Conservation (phyloP, 2,797 vertebrate species). For the Esox lucius region DNA sequence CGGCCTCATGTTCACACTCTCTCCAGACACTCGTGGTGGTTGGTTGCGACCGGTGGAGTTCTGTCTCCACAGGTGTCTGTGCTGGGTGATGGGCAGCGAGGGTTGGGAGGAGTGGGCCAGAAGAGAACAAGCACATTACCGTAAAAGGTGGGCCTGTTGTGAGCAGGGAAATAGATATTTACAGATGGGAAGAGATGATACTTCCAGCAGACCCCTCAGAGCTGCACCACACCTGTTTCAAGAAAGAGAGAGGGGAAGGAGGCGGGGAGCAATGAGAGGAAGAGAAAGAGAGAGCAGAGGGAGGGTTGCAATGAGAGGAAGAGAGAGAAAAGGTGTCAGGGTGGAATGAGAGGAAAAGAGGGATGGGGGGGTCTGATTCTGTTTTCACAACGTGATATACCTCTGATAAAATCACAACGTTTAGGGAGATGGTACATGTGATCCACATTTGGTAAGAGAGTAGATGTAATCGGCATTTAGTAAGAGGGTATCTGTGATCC, state of each 20-base stretch:
- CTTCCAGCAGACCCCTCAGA: conserved; percentile 70
- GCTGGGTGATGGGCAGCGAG: conserved; percentile 4
- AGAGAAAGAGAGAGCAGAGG: background rate
- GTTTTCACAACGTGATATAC: too few species aligned
- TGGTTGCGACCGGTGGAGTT: conserved; percentile 37
- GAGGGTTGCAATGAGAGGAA: background rate
- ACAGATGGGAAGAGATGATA: conserved; percentile 69
- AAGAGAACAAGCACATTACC: background rate
- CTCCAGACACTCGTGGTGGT: conserved; percentile 40
- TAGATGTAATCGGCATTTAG: too few species aligned
- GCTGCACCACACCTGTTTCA: conserved; percentile 63
- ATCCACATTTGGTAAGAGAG: too few species aligned
- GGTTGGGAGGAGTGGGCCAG: too few species aligned
- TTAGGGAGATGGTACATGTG: too few species aligned
- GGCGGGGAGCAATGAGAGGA: too few species aligned
- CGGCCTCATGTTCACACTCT: too few species aligned
- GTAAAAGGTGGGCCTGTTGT: conserved; percentile 37
- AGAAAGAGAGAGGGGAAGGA: too few species aligned
- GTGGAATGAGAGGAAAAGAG: conserved; percentile 14
- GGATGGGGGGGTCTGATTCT: too few species aligned
- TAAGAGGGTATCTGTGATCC: too few species aligned
- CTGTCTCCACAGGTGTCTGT: conserved; percentile 35
- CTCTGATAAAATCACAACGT: too few species aligned
- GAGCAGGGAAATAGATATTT: conserved; percentile 71
- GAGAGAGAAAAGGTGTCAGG: conserved; percentile 16